Evolutionary conservation across 1,140 invertebrate species (phyloP), one percentile per base, ranked within the genome.

Genomic region (Drosophila willistoni): DNA sequence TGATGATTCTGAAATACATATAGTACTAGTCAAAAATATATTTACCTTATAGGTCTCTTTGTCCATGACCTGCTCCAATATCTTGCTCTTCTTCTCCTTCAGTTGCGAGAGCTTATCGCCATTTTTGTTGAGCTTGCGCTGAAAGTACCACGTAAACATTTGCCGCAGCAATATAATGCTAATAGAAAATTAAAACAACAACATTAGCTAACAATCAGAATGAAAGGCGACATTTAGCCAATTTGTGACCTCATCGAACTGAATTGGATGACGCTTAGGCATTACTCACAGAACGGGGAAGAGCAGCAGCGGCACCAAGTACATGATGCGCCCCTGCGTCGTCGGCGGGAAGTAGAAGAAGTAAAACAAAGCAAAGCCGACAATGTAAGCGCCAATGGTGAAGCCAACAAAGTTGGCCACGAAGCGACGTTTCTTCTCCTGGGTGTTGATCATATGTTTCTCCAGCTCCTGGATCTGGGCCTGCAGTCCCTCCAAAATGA

Each of bases 21-120:
- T n/a, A 29, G 29, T 29, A 29, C 29, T 7, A 36, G 34, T 10
- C 22, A 1, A 29, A 17, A 29, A n/a, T 10, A 13, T 25, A 22
- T 0, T 17, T 83, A 98, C 97, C 93, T 99, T 99, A 92, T 99
- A 99, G 1, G 98, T 99, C 93, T 99, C 98, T 56, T 95, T 99
- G 91, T 99, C 98, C 95, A 98, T 99, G 36, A 99, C 98, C 92
- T 98, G 96, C 90, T 99, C 98, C 51, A 99, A 93, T 79, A 99
- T 96, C 92, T 96, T 95, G 91, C 96, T 96, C 90, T 98, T 98
- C 79, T 97, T 95, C 65, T 95, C 94, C 76, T 95, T 94, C 87
- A 98, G 94, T 55, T 94, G 94, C 61, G 92, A 92, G 54, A 98
- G 93, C 92, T 96, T 96, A 71, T 94, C 93, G 92, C 96, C 95